Evolutionary conservation across 92 coral and sea anemone genomes (phyloP), one percentile per base, ranked within the genome.

Genomic region (Galaxea fascicularis): DNA sequence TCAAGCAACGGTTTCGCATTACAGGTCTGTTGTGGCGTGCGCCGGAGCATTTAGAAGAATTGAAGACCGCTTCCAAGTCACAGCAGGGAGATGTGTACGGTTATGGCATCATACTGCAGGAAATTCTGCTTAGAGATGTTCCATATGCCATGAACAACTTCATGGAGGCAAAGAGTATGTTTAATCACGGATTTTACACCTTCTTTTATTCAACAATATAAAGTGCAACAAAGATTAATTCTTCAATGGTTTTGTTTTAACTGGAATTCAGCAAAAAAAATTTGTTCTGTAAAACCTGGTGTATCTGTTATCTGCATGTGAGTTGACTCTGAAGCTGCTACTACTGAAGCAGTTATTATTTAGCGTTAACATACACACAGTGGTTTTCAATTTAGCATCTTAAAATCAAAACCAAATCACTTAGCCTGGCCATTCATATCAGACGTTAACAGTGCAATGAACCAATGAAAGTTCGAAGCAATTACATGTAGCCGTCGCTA

Each of bases 61-160:
- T 74, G 52, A 85, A 87, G 24, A 27, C 53, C 18, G 80, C 65
- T 3, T 84, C 89, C 14, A 74, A 70, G n/a, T 90, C 98, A 44
- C 95, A 91, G 74, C 62, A 88, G 27, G 95, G 98, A 14, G 98
- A 95, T 68, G 93, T 94, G 22, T 95, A 89, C 86, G 90, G 98
- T 53, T 95, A 90, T 86, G 98, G 94, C 7, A 94, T 95, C 22
- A 90, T 95, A 52, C 83, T 94, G 28, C 98, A 95, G 57, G 98
- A 95, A 66, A 92, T 95, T 78, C 83, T 92, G 35, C 90, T 95
- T 3, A 65, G 98, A 76, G 94, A 92, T 65, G 91, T 91, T 21
- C 98, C 98, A 6, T 95, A 91, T 60, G 83, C 93, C 59, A 82
- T 71, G 82, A 85, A 93, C 66, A 92, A 95, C 59, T 90, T 85